Conservation (phyloP, 2,797 vertebrate genomes). For the Bufotes viridis region DNA sequence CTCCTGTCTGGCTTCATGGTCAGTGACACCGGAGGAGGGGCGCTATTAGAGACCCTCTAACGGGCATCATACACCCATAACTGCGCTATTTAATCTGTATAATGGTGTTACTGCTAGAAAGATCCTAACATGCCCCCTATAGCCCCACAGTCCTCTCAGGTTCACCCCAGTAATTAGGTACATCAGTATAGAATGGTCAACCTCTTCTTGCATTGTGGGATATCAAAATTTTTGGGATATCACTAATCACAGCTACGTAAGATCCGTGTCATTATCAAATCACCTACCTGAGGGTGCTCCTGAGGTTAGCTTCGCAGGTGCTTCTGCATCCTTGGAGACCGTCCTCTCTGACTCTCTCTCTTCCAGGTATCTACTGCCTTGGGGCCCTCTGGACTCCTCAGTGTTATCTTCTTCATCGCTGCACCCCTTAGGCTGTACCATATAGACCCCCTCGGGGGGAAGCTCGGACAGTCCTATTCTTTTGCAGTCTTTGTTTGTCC, state of each 20-base stretch:
- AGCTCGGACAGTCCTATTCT: constrained; percentile 76
- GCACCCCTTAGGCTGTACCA: constrained; percentile 97
- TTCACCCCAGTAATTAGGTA: not conserved
- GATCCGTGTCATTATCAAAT: not conserved
- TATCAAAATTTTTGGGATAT: not conserved
- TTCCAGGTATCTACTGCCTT: constrained; percentile 78
- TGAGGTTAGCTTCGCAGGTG: constrained; percentile 75
- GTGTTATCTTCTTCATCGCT: constrained; percentile 91
- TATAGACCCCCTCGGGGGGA: constrained; percentile 94
- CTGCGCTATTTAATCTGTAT: too few species aligned
- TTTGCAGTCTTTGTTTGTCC: constrained; percentile 71
- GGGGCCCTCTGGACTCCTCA: constrained; percentile 78
- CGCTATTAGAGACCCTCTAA: not conserved
- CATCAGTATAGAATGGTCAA: too few species aligned
- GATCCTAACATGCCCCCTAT: too few species aligned
- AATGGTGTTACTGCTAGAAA: too few species aligned
- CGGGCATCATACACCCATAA: not conserved
- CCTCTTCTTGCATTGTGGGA: not conserved
- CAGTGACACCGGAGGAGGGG: not conserved
- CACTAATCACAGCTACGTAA: too few species aligned
- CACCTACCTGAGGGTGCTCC: constrained; percentile 73
- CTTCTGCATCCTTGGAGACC: constrained; percentile 79
- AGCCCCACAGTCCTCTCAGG: too few species aligned
- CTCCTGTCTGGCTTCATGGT: constrained; percentile 2
- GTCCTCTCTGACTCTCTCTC: constrained; percentile 83